Conservation (phyloP, 2,888 invertebrate species). For the Automeris io region DNA sequence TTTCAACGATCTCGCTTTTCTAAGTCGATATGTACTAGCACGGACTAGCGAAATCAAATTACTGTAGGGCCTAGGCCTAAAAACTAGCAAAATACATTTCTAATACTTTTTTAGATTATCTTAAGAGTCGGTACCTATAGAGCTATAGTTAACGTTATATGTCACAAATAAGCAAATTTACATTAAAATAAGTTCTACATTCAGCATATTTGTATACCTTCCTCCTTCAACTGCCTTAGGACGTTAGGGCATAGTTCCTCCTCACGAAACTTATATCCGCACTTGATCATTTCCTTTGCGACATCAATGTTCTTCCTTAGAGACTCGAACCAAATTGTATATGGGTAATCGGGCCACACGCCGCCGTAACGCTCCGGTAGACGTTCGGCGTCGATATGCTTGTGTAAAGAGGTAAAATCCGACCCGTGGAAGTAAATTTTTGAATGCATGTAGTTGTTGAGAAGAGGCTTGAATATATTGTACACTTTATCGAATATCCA, state of each 20-base stretch:
- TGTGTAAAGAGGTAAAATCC: conserved; percentile 83
- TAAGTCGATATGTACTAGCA: too few relatives aligned
- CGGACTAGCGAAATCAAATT: too few relatives aligned
- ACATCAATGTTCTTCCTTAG: conserved; percentile 76
- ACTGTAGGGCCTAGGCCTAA: too few relatives aligned
- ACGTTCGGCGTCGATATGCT: conserved; percentile 82
- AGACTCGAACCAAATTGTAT: conserved; percentile 84
- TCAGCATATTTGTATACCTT: conserved; percentile 46
- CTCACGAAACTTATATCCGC: conserved; percentile 79
- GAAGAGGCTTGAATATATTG: conserved; percentile 85
- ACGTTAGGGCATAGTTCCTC: conserved; percentile 54
- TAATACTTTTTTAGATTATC: too few relatives aligned
- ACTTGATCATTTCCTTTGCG: conserved; percentile 77
- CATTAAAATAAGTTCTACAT: background rate
- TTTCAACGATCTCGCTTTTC: too few relatives aligned
- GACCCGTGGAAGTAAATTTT: conserved; percentile 83
- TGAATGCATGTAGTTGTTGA: conserved; percentile 81
- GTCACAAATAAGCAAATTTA: background rate
- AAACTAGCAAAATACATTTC: too few relatives aligned
- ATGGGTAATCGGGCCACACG: conserved; percentile 82
- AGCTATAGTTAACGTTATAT: too few relatives aligned
- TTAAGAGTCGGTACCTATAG: too few relatives aligned
- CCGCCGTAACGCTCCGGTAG: conserved; percentile 85
- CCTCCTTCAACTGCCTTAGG: conserved; percentile 47
- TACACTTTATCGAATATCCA: conserved; percentile 89